Evolutionary conservation across 2,888 invertebrate species (phyloP).

Genomic region (Philhelius pedissequus): DNA sequence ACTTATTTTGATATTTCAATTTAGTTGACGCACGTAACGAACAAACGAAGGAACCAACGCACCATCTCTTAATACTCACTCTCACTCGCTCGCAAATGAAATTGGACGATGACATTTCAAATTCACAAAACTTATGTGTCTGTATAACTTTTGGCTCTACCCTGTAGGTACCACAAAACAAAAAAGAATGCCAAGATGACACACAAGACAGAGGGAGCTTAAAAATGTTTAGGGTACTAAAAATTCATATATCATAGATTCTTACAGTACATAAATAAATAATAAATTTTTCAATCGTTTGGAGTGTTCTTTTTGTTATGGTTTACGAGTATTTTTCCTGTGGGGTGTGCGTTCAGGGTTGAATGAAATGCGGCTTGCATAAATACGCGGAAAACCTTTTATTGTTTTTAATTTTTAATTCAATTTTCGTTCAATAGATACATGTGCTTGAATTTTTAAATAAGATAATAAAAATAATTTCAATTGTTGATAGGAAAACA

Average conservation of each 20-base stretch:
- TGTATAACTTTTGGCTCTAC: neutral
- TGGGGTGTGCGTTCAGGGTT: slow-evolving; percentile 15
- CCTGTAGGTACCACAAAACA: neutral
- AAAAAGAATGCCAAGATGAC: slow-evolving; percentile 9
- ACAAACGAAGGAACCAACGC: neutral
- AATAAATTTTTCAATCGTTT: neutral
- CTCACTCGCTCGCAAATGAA: no score
- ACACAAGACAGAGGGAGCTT: neutral
- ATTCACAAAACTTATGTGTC: slow-evolving; percentile 13
- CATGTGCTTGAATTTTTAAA: no score
- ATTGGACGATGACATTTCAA: slow-evolving; percentile 46
- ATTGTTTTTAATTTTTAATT: slow-evolving; percentile 48
- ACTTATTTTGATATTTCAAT: slow-evolving; percentile 20
- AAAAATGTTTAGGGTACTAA: neutral
- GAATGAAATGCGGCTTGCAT: neutral
- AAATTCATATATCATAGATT: neutral
- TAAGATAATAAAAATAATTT: no score
- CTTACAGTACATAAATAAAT: neutral
- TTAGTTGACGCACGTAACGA: neutral
- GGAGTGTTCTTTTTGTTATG: neutral
- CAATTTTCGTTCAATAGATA: no score
- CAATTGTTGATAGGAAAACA: no score
- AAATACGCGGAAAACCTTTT: slow-evolving; percentile 34
- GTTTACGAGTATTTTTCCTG: neutral
- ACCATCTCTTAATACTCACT: neutral